phyloP scores from a whole-genome alignment of 2,797 vertebrate species.

The Pitangus sulphuratus region DNA sequence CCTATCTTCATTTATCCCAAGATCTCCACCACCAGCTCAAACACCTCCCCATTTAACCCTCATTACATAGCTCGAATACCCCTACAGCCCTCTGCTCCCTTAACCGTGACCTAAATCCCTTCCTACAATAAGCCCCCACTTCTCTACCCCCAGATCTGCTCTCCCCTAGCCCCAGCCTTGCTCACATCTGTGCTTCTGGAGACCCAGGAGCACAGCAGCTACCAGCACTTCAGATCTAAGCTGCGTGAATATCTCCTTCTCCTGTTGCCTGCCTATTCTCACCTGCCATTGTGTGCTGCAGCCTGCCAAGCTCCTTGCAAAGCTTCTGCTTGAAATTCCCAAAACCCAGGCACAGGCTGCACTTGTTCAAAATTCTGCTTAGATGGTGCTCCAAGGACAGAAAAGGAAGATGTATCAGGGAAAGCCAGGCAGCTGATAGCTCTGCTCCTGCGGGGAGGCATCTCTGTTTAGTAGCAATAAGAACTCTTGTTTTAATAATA shows the following conservation, averaged over 20 bases:
- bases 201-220: background rate
- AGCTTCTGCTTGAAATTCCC: constrained; percentile 7
- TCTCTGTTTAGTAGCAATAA: constrained; percentile 28
- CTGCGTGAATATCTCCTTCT: background rate
- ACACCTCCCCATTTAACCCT: background rate
- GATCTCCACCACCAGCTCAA: background rate
- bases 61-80: background rate
- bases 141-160: background rate
- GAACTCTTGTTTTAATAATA: constrained; percentile 50
- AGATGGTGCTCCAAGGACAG: constrained; percentile 13
- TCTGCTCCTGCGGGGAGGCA: background rate
- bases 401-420: constrained; percentile 25
- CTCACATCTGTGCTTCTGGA: background rate
- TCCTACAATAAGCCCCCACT: rapidly evolving
- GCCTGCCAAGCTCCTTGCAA: background rate
- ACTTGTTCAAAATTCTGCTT: background rate
- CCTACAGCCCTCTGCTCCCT: rapidly evolving
- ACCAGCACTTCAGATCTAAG: background rate
- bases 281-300: background rate
- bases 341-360: background rate
- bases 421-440: constrained; percentile 31
- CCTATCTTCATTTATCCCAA: rapidly evolving
- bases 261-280: rapidly evolving
- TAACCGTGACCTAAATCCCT: background rate
- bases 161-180: background rate